Base-by-base conservation (phyloP, 2,888 invertebrate genomes). In the Epinotia nisella region DNA sequence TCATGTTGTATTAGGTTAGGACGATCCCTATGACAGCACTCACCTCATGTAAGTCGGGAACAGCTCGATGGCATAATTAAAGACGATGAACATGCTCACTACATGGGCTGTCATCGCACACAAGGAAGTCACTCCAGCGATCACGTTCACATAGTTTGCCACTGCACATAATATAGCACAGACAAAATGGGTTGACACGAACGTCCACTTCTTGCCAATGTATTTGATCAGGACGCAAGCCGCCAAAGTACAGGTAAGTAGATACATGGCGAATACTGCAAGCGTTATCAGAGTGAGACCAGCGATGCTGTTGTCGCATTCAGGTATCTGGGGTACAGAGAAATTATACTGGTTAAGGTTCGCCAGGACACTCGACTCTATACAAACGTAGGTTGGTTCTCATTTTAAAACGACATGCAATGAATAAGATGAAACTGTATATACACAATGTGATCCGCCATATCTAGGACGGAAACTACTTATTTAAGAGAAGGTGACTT, bases 11-110 rank as follows among this genome's bases (percentile, higher is more conserved):
- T n/a, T n/a, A n/a, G n/a, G n/a, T n/a, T n/a, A n/a, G n/a, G n/a
- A n/a, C n/a, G n/a, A n/a, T n/a, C n/a, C n/a, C n/a, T 39, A 39
- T 39, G 11, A 39, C 39, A 11, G 39, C 13, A 45, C 58, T 66
- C n/a, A 71, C 71, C 71, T 60, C 66, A 71, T 71, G n/a, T 66
- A 71, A 3, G 71, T 71, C 7, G 71, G 71, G 45, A 71, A 71
- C 10, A 71, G 7, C 21, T 71, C 71, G 35, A 71, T 51, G 45
- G 66, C 66, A 15, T 71, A 71, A 13, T 66, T 60, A 11, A 66
- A 66, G 5, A 71, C 66, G 17, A 71, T 60, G 0, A 66, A 66
- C 71, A 71, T 71, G 41, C 66, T 55, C 3, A 29, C 53, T 9
- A 71, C 71, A 24, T 66, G 60, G 0, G 65, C 53, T 5, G 60